phyloP scores from a whole-genome alignment of 2,797 vertebrate genomes.

The Arnoldichthys spilopterus region DNA sequence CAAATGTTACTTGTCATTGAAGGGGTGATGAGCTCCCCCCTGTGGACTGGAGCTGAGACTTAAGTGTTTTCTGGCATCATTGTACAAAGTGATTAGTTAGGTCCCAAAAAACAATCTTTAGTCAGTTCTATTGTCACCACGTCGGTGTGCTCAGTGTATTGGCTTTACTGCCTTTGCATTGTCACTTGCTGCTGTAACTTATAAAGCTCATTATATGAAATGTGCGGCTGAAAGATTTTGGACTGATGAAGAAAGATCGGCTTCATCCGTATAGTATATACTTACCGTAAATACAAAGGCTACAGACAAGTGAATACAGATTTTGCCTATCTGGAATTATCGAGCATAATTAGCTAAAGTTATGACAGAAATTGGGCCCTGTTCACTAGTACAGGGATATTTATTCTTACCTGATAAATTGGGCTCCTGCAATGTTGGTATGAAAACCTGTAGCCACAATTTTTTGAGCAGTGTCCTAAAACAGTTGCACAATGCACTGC shows the following conservation, averaged over 20 bases:
- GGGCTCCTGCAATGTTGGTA: too few species aligned
- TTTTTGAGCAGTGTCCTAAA: too few species aligned
- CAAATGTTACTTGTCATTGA: conserved; percentile 45
- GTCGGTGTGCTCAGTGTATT: not conserved
- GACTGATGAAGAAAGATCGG: not conserved
- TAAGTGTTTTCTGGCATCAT: conserved; percentile 40
- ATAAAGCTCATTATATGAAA: not conserved
- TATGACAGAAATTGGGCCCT: not conserved
- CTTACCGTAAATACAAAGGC: not conserved
- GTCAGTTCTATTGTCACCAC: conserved; percentile 16
- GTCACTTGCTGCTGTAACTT: not conserved
- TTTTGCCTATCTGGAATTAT: conserved; percentile 8
- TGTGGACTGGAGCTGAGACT: conserved; percentile 34
- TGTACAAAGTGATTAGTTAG: conserved; percentile 37
- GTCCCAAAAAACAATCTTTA: conserved; percentile 14
- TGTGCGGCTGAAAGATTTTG: conserved; percentile 4
- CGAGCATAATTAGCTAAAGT: not conserved
- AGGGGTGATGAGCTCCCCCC: conserved; percentile 11
- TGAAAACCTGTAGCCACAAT: too few species aligned
- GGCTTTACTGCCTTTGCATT: not conserved
- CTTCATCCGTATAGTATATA: conserved; percentile 12
- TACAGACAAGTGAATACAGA: not conserved
- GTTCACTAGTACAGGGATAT: not conserved
- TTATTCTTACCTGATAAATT: too few species aligned
- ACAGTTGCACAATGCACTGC: not conserved